phyloP scores from a whole-genome alignment of 2,797 vertebrate species.

The Lophotriccus pileatus region DNA sequence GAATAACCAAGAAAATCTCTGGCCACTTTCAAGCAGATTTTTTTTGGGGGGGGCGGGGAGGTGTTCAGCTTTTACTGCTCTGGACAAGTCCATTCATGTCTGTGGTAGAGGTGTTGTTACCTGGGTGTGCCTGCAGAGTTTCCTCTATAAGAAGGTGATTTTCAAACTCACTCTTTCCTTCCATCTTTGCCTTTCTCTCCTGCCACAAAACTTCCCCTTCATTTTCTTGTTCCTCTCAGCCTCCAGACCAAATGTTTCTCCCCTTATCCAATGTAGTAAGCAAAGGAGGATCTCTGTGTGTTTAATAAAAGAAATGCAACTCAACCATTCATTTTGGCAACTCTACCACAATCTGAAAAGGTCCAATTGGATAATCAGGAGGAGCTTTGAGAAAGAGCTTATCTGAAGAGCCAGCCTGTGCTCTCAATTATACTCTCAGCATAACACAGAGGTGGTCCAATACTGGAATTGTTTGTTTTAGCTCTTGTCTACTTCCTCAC shows the following conservation, averaged over 20 bases:
- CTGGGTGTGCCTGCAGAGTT: background rate
- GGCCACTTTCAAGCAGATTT: background rate
- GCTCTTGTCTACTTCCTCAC: background rate
- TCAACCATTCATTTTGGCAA: background rate
- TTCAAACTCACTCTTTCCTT: background rate
- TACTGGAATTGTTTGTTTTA: background rate
- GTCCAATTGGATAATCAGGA: background rate
- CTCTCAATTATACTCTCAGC: background rate
- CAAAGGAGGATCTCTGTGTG: background rate
- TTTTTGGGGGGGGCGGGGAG: accelerated
- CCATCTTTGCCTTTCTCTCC: background rate
- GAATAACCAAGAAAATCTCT: background rate
- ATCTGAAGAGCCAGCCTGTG: background rate
- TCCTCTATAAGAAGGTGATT: background rate
- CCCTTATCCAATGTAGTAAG: background rate
- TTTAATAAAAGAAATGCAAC: background rate
- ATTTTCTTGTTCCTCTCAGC: background rate
- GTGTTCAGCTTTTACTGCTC: background rate
- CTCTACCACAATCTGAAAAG: background rate
- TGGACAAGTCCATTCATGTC: background rate
- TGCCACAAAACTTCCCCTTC: background rate
- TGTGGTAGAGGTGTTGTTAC: background rate
- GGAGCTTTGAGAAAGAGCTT: background rate
- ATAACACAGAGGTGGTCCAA: background rate
- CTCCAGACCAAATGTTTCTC: background rate